Percentiles rank a stretch among this genome's conserved stretches.
These are phyloP conservation scores for Armadillidium nasatum DNA, from an alignment of 1,140 invertebrate species.

Conservation along the genomic window DNA sequence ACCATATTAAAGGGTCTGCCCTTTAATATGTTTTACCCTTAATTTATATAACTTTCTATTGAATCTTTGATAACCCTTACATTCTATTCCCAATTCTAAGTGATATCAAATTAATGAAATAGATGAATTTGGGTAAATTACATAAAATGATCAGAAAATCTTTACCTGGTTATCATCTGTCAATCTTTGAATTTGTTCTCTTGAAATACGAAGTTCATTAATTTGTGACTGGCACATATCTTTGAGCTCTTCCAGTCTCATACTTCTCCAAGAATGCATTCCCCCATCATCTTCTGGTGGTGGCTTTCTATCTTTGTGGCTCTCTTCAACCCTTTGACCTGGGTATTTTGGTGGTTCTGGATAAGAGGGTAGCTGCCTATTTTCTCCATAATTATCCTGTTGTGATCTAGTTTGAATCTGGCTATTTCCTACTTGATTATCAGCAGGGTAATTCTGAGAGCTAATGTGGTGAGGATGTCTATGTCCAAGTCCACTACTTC, in stretches of 20 bases:
- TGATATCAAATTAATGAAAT: no score
- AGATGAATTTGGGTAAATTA: no score
- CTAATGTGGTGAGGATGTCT: not conserved
- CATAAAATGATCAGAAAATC: no score
- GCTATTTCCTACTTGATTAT: not conserved
- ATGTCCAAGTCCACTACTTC: not conserved
- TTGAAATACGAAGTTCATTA: conserved; percentile 33
- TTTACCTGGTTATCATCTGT: conserved; percentile 43
- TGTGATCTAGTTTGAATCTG: not conserved
- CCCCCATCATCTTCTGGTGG: not conserved
- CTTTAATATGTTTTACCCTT: no score
- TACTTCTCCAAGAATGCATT: conserved; percentile 4
- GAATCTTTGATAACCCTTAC: no score
- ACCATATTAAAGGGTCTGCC: no score
- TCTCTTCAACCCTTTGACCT: not conserved
- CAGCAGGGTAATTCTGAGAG: not conserved
- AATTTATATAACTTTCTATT: no score
- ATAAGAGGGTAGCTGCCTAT: not conserved
- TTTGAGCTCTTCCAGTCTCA: not conserved
- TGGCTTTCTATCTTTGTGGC: not conserved
- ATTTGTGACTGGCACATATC: conserved; percentile 14
- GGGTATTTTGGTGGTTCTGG: not conserved
- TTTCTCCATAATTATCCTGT: not conserved
- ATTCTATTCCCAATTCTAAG: no score
- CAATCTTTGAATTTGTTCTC: conserved; percentile 35